Evolutionary conservation across 2,113 vertebrate species (phyloP).

Genomic region (Sebastes schlegelii): DNA sequence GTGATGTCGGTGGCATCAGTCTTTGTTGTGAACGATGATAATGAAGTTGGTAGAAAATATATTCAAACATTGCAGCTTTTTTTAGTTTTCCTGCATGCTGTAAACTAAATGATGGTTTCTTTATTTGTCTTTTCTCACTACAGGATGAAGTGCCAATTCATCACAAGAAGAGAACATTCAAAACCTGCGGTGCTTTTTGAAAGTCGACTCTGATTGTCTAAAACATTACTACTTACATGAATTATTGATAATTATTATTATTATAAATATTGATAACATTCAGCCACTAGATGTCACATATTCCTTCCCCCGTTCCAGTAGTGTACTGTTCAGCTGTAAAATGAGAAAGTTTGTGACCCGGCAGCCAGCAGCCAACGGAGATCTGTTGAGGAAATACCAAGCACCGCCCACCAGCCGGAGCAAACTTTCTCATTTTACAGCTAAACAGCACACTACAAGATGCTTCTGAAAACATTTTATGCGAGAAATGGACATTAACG

Average conservation of each 20-base stretch:
- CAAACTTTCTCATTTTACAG: too few relatives aligned
- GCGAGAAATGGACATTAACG: too few relatives aligned
- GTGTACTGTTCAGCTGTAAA: too few relatives aligned
- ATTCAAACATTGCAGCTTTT: neutral
- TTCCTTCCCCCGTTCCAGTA: too few relatives aligned
- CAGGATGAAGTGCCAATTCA: conserved; percentile 47
- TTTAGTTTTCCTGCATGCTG: neutral
- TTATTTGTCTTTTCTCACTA: conserved; percentile 1
- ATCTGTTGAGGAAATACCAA: too few relatives aligned
- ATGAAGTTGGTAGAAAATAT: neutral
- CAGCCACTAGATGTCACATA: too few relatives aligned
- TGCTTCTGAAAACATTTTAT: too few relatives aligned
- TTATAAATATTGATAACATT: too few relatives aligned
- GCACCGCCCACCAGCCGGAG: too few relatives aligned
- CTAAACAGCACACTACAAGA: too few relatives aligned
- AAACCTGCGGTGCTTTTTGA: neutral
- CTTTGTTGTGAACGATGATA: neutral
- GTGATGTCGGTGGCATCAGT: neutral
- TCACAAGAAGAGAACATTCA: neutral
- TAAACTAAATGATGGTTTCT: neutral
- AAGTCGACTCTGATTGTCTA: conserved; percentile 17
- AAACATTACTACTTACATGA: neutral
- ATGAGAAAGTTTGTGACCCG: too few relatives aligned
- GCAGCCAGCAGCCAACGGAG: too few relatives aligned
- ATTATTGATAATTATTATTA: neutral